Evolutionary conservation across 2,797 vertebrate genomes (phyloP), one percentile per base, ranked within the genome.

Genomic region (Phylloscopus collybita): DNA sequence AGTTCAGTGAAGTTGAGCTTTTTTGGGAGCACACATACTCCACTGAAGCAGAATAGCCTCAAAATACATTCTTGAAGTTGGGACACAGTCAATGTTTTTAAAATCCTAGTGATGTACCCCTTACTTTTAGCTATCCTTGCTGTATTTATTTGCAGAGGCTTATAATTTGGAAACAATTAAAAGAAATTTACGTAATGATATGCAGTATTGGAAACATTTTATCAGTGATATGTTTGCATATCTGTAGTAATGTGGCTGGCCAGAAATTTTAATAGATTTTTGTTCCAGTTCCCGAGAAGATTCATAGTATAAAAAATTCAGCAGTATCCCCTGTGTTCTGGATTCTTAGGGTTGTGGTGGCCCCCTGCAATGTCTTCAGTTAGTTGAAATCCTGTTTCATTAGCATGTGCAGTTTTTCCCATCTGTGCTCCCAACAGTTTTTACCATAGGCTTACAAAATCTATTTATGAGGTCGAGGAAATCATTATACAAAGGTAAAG

Each of bases 201-300:
- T 75, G 27, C 56, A 94, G 57, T 86, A 87, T 44, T 92, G 64
- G 89, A 81, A 64, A 87, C 56, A 96, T 94, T 94, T 92, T 91
- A 60, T 91, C 72, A 89, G 51, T 80, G 56, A 76, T 96, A 91
- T 84, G 67, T 97, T 96, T 97, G 34, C 38, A 67, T 96, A 95
- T 97, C 97, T 91, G 90, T 94, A 90, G 56, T 56, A 34, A 16
- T 95, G 51, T 74, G 83, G 70, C 69, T 72, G 85, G 65, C 60
- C 82, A 97, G 75, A 92, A 92, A 62, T 90, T 95, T 86, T 93
- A 76, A 75, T 92, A 73, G 36, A 5, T 38, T 90, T 88, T 91
- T 90, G 76, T 92, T 89, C 30, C 64, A 84, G 6, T 88, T 97
- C 96, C 80, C 57, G 65, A 59, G 70, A 89, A 94, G 71, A 76